These are phyloP conservation scores for Papilio machaon DNA, from an alignment of 1,140 invertebrate species.

Conservation along the genomic window DNA sequence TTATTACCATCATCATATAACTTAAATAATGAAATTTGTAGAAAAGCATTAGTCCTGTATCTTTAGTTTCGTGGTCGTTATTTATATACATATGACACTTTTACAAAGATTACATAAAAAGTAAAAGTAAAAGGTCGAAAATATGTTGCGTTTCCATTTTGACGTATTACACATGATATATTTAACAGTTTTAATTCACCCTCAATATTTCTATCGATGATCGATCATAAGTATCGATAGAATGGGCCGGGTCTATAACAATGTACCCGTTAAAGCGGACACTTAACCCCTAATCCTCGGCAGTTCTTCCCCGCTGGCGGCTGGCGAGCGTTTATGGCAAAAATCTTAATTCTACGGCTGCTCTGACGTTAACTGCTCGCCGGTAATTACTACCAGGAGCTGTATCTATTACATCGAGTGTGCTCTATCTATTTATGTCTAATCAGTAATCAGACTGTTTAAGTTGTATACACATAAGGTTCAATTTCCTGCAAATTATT, in stretches of 20 bases:
- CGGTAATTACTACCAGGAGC: conserved; percentile 75
- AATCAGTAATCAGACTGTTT: conserved; percentile 10
- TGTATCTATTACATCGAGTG: conserved; percentile 73
- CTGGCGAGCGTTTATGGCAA: conserved; percentile 76
- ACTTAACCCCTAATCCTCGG: conserved; percentile 81
- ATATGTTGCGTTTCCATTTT: too few species aligned
- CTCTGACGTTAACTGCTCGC: conserved; percentile 77
- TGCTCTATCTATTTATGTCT: conserved; percentile 31
- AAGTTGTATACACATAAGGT: neutral
- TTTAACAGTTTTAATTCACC: neutral
- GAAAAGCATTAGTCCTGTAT: too few species aligned
- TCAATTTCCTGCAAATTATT: neutral
- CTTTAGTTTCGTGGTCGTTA: too few species aligned
- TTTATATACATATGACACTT: too few species aligned
- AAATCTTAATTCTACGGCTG: conserved; percentile 77
- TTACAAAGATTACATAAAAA: too few species aligned
- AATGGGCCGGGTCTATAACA: conserved; percentile 57
- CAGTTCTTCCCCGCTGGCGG: conserved; percentile 65
- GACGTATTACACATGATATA: neutral
- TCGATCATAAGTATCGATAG: conserved; percentile 44
- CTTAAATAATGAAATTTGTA: too few species aligned
- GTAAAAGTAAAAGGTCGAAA: too few species aligned
- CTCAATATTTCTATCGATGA: conserved; percentile 10
- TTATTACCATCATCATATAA: too few species aligned
- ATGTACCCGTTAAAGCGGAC: conserved; percentile 76